Evolutionary conservation across 2,797 vertebrate species (phyloP), one percentile per base, ranked within the genome.

Genomic region (Cyprinodon diabolis): DNA sequence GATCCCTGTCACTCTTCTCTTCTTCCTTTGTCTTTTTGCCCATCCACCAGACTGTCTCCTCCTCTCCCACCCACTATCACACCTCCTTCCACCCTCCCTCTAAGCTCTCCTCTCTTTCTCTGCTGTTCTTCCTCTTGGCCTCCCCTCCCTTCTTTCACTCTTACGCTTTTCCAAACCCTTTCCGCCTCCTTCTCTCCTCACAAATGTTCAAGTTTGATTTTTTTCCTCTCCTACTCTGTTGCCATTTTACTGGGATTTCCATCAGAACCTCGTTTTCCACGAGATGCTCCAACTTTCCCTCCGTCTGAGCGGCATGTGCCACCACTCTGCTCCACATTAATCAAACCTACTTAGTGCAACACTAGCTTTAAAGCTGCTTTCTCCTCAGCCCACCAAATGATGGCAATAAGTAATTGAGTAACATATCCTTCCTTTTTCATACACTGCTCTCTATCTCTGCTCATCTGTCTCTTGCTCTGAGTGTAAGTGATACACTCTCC

Each of bases 231-330:
- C 74, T 81, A 68, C 51, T 72, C 84, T 78, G 75, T 87, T 78
- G 79, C 77, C 82, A 80, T 86, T 87, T 90, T 85, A 81, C 83
- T 77, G 68, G 83, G 67, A 85, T 93, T 91, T 92, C 93, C 92
- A 90, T 90, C 86, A 90, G 84, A 90, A 93, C 87, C 82, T 90
- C 56, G 69, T 91, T 94, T 94, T 95, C 93, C 94, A 89, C 69
- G 68, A 68, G 77, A 90, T 90, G 85, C 82, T 93, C 91, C 92
- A 94, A 94, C 90, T 92, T 90, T 92, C 72, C 76, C 76, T 78
- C 74, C 75, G 77, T 85, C 85, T 72, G 74, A 87, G 85, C 55
- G 65, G 63, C 66, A 2, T 49, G 77, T 56, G 48, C 84, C 49
- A 73, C 73, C 73, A 57, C 81, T 89, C 83, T 76, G 78, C 72